phyloP scores from a whole-genome alignment of 1,140 invertebrate genomes.

The Lordiphosa collinella region DNA sequence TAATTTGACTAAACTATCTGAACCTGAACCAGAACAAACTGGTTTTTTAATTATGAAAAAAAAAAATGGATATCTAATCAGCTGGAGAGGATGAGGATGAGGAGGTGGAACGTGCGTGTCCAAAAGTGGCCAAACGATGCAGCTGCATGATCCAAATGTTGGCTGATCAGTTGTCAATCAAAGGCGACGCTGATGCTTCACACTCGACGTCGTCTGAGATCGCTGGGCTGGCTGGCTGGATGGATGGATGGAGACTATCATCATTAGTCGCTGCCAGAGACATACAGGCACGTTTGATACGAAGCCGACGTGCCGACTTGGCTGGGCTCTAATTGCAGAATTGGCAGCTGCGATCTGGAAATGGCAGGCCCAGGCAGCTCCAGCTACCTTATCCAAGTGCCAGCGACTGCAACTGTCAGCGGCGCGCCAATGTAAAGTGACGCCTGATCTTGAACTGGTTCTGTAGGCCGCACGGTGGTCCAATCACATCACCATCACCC shows the following conservation, averaged over 20 bases:
- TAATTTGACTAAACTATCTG: conserved; percentile 36
- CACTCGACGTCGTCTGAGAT: conserved; percentile 35
- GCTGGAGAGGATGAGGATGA: not conserved
- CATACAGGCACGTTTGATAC: conserved; percentile 68
- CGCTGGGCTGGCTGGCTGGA: conserved; percentile 3
- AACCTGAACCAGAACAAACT: conserved; percentile 34
- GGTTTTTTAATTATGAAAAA: conserved; percentile 74
- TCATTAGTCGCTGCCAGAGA: conserved; percentile 67
- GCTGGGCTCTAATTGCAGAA: conserved; percentile 49
- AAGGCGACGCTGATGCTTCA: conserved; percentile 67
- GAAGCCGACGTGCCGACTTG: conserved; percentile 37
- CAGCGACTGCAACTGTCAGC: conserved; percentile 41
- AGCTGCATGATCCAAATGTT: conserved; percentile 32
- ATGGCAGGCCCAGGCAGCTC: conserved; percentile 12
- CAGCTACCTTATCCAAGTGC: conserved; percentile 30
- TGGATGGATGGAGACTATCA: conserved; percentile 34
- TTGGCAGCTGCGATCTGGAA: conserved; percentile 57
- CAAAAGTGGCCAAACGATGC: conserved; percentile 46
- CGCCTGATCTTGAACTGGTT: conserved; percentile 76
- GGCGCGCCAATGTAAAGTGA: conserved; percentile 53
- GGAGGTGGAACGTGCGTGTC: conserved; percentile 39
- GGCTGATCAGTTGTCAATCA: conserved; percentile 75
- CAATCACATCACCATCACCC: conserved; percentile 43
- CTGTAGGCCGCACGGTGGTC: conserved; percentile 48
- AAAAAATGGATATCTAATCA: conserved; percentile 46